Evolutionary conservation across 1,140 invertebrate species (phyloP).

Genomic region (Leptopilina boulardi): DNA sequence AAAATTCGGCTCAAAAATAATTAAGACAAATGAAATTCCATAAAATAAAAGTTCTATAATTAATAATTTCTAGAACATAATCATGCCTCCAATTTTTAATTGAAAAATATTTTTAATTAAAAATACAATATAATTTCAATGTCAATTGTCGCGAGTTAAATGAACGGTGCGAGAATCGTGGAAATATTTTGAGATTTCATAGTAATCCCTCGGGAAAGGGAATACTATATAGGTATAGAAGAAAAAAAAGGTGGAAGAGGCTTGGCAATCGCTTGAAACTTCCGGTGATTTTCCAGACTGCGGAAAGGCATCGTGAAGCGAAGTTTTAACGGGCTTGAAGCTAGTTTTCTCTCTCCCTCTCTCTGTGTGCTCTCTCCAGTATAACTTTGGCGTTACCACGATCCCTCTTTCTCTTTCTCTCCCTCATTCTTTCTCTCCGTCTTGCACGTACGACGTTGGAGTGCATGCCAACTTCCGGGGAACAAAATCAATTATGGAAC

Average conservation of each 20-base stretch:
- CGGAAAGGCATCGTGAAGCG: slow-evolving; percentile 62
- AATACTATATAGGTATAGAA: background rate
- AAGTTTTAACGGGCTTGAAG: slow-evolving; percentile 68
- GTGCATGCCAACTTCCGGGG: slow-evolving; percentile 64
- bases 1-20: too few species aligned
- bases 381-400: slow-evolving; percentile 40
- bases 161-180: background rate
- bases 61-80: too few species aligned
- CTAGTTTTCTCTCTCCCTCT: too few species aligned
- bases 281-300: slow-evolving; percentile 23
- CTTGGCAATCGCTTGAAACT: slow-evolving; percentile 11
- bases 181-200: background rate
- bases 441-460: slow-evolving; percentile 55
- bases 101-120: too few species aligned
- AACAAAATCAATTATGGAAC: slow-evolving; percentile 72
- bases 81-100: too few species aligned
- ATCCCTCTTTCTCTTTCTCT: slow-evolving; percentile 39
- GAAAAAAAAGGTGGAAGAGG: background rate
- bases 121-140: too few species aligned
- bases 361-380: slow-evolving; percentile 52
- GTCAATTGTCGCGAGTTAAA: background rate
- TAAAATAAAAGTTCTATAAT: too few species aligned
- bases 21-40: too few species aligned
- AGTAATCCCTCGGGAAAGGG: background rate
- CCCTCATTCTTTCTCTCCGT: slow-evolving; percentile 9